These are phyloP conservation scores for Campopleginae sp. DNA, from an alignment of 2,888 invertebrate genomes.

Conservation along the genomic window DNA sequence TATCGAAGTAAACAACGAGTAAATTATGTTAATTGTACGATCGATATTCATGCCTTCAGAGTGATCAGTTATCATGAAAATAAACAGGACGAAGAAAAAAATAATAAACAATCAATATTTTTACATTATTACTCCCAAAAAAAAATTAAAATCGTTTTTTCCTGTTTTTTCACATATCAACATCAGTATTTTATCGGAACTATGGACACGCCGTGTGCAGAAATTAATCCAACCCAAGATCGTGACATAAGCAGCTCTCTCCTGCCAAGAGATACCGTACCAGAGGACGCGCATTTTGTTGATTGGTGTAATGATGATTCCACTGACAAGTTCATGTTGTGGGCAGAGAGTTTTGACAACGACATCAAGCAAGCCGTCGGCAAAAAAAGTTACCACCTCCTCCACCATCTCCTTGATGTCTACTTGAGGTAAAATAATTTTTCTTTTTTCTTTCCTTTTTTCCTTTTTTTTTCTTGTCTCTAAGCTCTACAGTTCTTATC, in stretches of 20 bases:
- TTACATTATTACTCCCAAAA: not conserved
- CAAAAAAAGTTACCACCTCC: conserved; percentile 72
- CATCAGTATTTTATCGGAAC: not conserved
- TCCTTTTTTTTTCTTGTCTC: not conserved
- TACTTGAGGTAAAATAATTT: conserved; percentile 75
- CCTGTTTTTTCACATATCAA: not conserved
- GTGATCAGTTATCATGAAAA: not conserved
- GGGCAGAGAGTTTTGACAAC: conserved; percentile 75
- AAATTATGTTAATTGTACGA: not conserved
- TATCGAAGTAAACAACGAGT: not conserved
- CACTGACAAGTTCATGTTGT: conserved; percentile 71
- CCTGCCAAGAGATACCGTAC: conserved; percentile 49
- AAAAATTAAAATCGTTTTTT: not conserved
- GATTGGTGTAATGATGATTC: conserved; percentile 51
- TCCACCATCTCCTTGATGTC: conserved; percentile 72
- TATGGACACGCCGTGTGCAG: conserved; percentile 30
- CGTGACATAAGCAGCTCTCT: conserved; percentile 72
- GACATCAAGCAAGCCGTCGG: conserved; percentile 72
- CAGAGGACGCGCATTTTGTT: conserved; percentile 17
- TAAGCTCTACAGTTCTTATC: not conserved
- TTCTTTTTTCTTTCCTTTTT: not conserved
- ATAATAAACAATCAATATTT: not conserved
- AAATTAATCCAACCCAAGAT: conserved; percentile 72
- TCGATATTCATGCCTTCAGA: not conserved
- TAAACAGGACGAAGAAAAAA: not conserved